Conservation (phyloP, 1,140 invertebrate genomes). For the Zeugodacus cucurbitae region DNA sequence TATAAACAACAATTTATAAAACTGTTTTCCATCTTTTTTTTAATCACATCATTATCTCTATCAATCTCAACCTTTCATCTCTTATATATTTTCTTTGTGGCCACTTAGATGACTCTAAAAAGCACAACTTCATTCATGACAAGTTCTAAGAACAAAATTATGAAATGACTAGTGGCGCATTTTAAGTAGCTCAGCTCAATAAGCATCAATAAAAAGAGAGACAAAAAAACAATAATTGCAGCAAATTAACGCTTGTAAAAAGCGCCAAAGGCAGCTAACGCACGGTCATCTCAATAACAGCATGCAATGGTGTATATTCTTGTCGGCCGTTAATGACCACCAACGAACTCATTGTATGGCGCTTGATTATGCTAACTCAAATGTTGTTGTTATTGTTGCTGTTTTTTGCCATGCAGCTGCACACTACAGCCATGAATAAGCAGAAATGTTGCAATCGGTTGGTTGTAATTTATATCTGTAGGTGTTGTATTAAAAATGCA, state of each 20-base stretch:
- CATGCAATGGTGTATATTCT: background rate
- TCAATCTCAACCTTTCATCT: too few species aligned
- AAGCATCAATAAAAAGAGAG: background rate
- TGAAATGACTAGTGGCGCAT: background rate
- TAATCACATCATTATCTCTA: too few species aligned
- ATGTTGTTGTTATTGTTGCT: background rate
- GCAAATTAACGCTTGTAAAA: slow-evolving; percentile 15
- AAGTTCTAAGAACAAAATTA: background rate
- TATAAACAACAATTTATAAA: too few species aligned
- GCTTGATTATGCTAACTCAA: background rate
- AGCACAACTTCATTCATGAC: background rate
- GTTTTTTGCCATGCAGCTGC: background rate
- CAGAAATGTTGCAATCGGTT: background rate
- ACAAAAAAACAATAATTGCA: background rate
- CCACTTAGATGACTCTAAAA: too few species aligned
- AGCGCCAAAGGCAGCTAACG: background rate
- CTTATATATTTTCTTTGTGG: too few species aligned
- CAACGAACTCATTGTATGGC: slow-evolving; percentile 4
- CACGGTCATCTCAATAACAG: background rate
- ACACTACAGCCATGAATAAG: background rate
- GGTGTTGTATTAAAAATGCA: slow-evolving; percentile 37
- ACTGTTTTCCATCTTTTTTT: too few species aligned
- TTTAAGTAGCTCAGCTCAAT: slow-evolving; percentile 12
- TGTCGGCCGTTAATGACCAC: slow-evolving; percentile 21
- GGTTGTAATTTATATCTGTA: slow-evolving; percentile 28